These are phyloP conservation scores for Anolis carolinensis DNA, from an alignment of 2,113 vertebrate genomes.

Conservation along the genomic window DNA sequence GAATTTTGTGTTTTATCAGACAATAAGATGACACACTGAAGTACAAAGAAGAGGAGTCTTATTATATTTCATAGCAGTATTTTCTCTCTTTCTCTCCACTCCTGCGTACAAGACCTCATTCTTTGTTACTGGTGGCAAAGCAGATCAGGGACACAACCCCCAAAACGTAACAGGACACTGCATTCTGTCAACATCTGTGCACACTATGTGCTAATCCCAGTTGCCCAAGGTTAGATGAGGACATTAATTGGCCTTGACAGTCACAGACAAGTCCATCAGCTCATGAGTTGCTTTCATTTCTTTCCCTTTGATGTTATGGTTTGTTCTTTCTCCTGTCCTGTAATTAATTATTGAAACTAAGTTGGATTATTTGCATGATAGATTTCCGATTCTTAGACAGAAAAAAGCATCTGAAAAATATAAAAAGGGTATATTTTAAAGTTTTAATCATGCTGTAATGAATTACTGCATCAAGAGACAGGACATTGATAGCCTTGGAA, in stretches of 20 bases:
- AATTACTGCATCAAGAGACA: neutral
- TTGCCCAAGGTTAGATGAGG: slow-evolving; percentile 1
- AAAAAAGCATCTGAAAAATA: neutral
- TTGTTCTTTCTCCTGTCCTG: neutral
- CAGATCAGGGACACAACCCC: neutral
- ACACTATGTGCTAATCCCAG: neutral
- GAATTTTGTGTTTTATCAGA: neutral
- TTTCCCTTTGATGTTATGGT: neutral
- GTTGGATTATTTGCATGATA: neutral
- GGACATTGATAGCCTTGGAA: neutral
- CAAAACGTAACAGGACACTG: neutral
- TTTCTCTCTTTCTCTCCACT: too few relatives aligned
- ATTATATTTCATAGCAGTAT: neutral
- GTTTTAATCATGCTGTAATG: neutral
- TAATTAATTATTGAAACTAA: slow-evolving; percentile 4
- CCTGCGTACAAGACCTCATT: neutral
- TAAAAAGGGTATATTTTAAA: neutral
- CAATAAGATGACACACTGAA: neutral
- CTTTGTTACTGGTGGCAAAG: neutral
- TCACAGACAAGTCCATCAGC: neutral
- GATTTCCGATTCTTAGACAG: neutral
- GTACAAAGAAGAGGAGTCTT: neutral
- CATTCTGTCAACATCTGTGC: neutral
- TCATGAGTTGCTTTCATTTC: neutral
- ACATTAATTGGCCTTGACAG: neutral